These are phyloP conservation scores for Netelia virgata DNA, from an alignment of 2,888 invertebrate genomes.

Conservation along the genomic window DNA sequence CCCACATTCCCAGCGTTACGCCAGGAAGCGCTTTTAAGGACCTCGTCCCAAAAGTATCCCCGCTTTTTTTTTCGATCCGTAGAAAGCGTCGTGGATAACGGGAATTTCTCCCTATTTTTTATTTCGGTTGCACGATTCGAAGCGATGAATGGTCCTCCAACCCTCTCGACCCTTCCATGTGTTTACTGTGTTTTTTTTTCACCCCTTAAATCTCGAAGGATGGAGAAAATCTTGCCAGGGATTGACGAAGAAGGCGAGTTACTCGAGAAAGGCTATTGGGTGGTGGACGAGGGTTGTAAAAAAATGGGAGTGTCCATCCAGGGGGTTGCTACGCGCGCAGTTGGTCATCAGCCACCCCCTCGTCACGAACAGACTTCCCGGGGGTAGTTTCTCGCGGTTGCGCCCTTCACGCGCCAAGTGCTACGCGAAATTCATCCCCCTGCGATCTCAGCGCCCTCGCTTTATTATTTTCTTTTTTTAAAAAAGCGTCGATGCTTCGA, in stretches of 20 bases:
- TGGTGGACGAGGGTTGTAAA: constrained; percentile 21
- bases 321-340: constrained; percentile 68
- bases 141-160: constrained; percentile 37
- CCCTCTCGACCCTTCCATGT: constrained; percentile 9
- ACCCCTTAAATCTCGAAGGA: constrained; percentile 33
- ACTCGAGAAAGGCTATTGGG: neutral
- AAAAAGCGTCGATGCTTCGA: neutral
- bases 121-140: constrained; percentile 53
- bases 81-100: constrained; percentile 45
- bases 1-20: constrained; percentile 82
- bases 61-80: constrained; percentile 29
- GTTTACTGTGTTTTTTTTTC: constrained; percentile 9
- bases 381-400: constrained; percentile 51
- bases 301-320: constrained; percentile 75
- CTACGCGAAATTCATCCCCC: constrained; percentile 36
- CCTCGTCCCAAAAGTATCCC: constrained; percentile 13
- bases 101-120: constrained; percentile 61
- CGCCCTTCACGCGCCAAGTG: constrained; percentile 18
- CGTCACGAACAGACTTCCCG: neutral
- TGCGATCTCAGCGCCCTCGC: constrained; percentile 8
- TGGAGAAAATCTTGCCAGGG: constrained; percentile 14
- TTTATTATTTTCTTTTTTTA: neutral
- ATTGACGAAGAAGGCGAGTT: constrained; percentile 27
- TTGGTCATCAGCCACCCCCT: constrained; percentile 65
- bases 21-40: constrained; percentile 67